Evolutionary conservation across 1,140 invertebrate species (phyloP), one percentile per base, ranked within the genome.

Genomic region (Trachymyrmex septentrionalis): DNA sequence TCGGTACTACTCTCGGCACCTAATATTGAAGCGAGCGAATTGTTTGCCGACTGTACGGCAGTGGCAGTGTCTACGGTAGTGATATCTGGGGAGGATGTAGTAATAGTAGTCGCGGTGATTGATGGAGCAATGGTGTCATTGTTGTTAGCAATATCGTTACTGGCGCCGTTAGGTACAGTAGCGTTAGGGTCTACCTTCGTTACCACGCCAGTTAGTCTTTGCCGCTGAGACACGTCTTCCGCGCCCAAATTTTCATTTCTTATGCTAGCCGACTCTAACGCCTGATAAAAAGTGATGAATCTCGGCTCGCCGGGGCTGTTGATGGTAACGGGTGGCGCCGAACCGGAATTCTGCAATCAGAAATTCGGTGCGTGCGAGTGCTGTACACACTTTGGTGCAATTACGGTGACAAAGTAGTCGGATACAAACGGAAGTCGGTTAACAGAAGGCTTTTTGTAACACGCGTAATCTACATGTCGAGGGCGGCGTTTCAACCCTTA

Each of bases 261-360:
- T 86, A 95, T 92, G 73, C 90, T 94, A 77, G 93, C 92, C 38
- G 94, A 91, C 85, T 95, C 94, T 92, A 95, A 87, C 21, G 94
- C 94, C n/a, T 94, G 93, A 92, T 95, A 95, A 88, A 93, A 93
- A 72, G 94, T 95, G 86, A 94, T 66, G 75, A 94, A 89, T 88
- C 94, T 93, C 6, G 94, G 92, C 85, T 95, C 93, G 69, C 94
- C 92, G 72, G 93, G 93, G 85, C 91, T 95, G 78, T 91, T 92
- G 75, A 95, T 90, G 67, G 92, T 91, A 53, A 95, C 91, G 44
- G 92, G 88, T 44, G 92, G 88, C 57, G 87, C 76, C 66, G 76
- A 81, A 63, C 88, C 88, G 63, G 88, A 88, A 88, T 93, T 93
- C 95, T 95, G 94, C 71, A 95, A 95, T 91, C 93, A 95, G 78